Conservation (phyloP, 2,888 invertebrate species). For the Ophioninae sp. region DNA sequence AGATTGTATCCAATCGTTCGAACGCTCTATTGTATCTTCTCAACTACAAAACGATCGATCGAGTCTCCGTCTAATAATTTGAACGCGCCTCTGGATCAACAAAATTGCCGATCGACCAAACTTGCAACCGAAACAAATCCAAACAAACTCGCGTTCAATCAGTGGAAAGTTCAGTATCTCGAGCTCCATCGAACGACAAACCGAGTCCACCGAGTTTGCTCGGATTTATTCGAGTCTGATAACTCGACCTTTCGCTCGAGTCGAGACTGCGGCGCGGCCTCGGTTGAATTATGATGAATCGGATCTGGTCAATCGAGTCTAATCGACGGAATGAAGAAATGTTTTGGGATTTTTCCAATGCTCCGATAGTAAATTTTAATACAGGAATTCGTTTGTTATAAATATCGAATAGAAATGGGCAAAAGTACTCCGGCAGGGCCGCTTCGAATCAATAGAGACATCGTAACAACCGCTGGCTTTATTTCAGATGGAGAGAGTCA, state of each 20-base stretch:
- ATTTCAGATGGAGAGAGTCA: conserved; percentile 76
- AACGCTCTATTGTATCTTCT: no score
- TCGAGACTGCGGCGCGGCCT: neutral
- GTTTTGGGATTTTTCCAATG: neutral
- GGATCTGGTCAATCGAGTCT: neutral
- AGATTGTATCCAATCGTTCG: no score
- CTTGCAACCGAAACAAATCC: no score
- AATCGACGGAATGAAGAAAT: neutral
- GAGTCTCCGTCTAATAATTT: no score
- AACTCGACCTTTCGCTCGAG: neutral
- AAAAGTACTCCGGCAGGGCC: neutral
- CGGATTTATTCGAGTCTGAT: neutral
- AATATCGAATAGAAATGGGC: neutral
- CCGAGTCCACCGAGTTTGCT: neutral
- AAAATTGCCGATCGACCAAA: no score
- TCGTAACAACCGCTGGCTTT: conserved; percentile 22
- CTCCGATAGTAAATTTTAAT: neutral
- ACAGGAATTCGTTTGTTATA: neutral
- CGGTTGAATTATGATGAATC: neutral
- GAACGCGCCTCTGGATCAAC: no score
- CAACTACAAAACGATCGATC: no score
- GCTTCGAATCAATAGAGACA: conserved; percentile 7
- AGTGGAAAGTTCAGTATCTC: no score
- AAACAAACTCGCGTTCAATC: no score
- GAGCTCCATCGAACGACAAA: neutral